Conservation (phyloP, 37 sponge, comb jelly and placozoan genomes). For the Chondrilla cf. caribensis region DNA sequence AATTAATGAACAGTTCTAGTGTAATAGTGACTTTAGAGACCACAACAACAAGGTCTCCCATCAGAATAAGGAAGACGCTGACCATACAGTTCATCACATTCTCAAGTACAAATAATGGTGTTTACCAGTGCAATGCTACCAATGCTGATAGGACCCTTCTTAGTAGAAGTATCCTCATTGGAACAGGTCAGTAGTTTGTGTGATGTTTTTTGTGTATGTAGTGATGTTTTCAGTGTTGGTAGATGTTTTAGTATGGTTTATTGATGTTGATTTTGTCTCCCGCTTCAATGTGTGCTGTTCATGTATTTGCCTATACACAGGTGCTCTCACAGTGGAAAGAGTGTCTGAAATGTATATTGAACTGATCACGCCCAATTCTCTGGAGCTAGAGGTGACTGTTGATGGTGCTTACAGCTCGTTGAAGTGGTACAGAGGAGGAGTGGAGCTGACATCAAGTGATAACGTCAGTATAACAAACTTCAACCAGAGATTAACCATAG, state of each 20-base stretch:
- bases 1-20: neutral
- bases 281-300: neutral
- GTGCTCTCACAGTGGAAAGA: neutral
- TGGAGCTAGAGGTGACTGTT: constrained; percentile 3
- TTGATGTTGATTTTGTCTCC: too few species aligned
- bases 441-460: neutral
- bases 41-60: neutral
- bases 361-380: neutral
- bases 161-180: constrained; percentile 9
- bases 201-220: too few species aligned
- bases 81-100: neutral
- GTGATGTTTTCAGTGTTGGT: too few species aligned
- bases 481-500: neutral
- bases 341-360: constrained; percentile 7
- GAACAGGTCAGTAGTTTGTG: constrained; percentile 1
- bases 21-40: neutral
- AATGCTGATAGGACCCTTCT: neutral
- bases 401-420: constrained; percentile 9
- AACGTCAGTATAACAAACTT: constrained; percentile 2
- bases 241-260: too few species aligned
- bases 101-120: neutral
- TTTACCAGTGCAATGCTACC: neutral
- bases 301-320: neutral
- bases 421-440: neutral
- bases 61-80: neutral